A percentile compares a stretch with the other conserved stretches of the same genome.
These are phyloP conservation scores for Phenganax subtilis DNA, from an alignment of 92 coral and sea anemone species.

Conservation along the genomic window DNA sequence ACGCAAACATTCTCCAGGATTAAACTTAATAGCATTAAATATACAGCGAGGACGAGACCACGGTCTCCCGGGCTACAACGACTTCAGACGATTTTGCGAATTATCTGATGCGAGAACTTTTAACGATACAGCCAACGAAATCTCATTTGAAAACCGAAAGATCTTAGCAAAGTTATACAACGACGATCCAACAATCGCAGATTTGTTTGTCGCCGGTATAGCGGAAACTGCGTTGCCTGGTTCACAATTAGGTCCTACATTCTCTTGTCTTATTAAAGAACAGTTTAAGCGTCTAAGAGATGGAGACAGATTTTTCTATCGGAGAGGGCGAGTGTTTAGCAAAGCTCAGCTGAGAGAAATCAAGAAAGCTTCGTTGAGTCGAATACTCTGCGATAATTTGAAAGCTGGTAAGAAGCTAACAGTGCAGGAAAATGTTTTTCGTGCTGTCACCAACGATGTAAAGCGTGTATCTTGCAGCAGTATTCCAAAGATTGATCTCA, in stretches of 20 bases:
- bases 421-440: constrained; percentile 15
- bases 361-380: constrained; percentile 23
- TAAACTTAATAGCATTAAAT: constrained; percentile 29
- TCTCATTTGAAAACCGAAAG: constrained; percentile 4
- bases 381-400: constrained; percentile 31
- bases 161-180: constrained; percentile 36
- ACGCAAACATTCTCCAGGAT: constrained; percentile 28
- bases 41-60: constrained; percentile 41
- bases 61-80: constrained; percentile 38
- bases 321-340: constrained; percentile 12
- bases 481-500: constrained; percentile 25
- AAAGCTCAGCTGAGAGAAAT: constrained; percentile 34
- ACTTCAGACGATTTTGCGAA: constrained; percentile 22
- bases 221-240: constrained; percentile 36
- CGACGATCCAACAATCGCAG: constrained; percentile 39
- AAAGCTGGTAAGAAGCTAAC: neutral
- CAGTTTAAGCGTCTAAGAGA: constrained; percentile 30
- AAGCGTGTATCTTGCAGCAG: constrained; percentile 8
- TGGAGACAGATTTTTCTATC: constrained; percentile 39
- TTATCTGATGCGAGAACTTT: constrained; percentile 31
- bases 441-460: constrained; percentile 4
- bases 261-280: constrained; percentile 26
- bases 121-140: constrained; percentile 23
- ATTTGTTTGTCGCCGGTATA: constrained; percentile 34
- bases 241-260: constrained; percentile 28